Conservation (phyloP, 2,113 vertebrate genomes). For the Xenopus laevis region DNA sequence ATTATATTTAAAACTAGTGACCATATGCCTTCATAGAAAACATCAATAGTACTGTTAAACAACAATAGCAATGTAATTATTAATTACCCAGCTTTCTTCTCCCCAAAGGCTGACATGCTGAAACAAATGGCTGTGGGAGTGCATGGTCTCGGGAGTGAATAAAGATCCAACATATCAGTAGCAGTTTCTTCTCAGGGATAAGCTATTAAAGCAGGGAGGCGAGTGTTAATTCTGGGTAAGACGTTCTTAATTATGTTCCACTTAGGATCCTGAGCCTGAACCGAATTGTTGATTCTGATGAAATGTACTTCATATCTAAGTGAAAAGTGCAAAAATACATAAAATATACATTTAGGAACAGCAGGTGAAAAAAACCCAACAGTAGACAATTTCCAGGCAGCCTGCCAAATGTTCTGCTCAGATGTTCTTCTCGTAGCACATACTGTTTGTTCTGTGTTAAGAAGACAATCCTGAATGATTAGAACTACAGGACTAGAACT, state of each 20-base stretch:
- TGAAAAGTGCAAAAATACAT: not conserved
- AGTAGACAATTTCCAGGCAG: not conserved
- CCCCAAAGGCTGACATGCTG: not conserved
- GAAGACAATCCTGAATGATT: not conserved
- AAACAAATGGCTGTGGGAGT: conserved; percentile 15
- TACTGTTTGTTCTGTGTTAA: not conserved
- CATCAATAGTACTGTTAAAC: not conserved
- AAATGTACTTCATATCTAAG: not conserved
- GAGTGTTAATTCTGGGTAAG: not conserved
- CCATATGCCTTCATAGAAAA: not conserved
- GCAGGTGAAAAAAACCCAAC: not conserved
- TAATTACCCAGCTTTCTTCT: not conserved
- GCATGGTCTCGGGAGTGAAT: conserved; percentile 3
- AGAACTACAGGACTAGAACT: not conserved
- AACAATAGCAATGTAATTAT: not conserved
- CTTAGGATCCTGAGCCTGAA: not conserved
- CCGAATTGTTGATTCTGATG: not conserved
- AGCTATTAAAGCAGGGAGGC: not conserved
- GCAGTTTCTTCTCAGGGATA: not conserved
- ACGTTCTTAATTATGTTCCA: not conserved
- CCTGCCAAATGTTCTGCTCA: not conserved
- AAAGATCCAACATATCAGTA: not conserved
- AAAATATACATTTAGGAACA: conserved; percentile 13
- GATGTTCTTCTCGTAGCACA: not conserved
- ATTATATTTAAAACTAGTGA: not conserved